These are phyloP conservation scores for Paradoxurus hermaphroditus DNA, from an alignment of 2,113 vertebrate genomes.

Conservation along the genomic window DNA sequence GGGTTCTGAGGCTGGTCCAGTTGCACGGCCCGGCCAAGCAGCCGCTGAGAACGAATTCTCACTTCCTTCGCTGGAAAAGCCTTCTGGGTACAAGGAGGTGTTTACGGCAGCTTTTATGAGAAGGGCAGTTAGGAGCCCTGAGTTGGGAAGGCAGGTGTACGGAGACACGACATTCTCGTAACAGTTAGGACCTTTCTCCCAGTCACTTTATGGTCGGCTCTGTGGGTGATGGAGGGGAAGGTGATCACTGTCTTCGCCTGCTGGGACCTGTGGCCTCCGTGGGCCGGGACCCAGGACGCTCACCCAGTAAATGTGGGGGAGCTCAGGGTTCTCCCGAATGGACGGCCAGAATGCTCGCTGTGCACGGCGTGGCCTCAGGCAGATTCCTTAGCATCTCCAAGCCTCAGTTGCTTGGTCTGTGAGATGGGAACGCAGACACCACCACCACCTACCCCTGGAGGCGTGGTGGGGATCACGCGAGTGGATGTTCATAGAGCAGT, in stretches of 20 bases:
- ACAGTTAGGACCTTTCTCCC: neutral
- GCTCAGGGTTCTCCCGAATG: neutral
- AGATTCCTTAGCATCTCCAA: neutral
- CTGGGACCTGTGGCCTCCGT: neutral
- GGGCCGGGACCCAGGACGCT: neutral
- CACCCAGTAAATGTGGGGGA: neutral
- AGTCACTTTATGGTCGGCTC: neutral
- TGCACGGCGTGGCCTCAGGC: fast-evolving
- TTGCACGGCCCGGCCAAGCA: neutral
- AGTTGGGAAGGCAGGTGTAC: neutral
- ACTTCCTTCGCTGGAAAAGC: neutral
- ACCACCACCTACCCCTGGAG: fast-evolving
- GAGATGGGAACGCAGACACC: neutral
- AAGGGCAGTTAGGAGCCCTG: neutral
- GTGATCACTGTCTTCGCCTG: neutral
- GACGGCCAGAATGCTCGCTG: neutral
- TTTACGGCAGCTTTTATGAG: neutral
- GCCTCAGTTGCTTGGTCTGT: neutral
- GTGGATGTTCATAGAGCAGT: neutral
- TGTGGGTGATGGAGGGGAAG: neutral
- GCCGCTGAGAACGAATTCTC: neutral
- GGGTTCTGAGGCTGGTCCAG: neutral
- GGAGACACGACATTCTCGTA: neutral
- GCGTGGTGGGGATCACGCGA: neutral
- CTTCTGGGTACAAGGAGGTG: neutral